Evolutionary conservation across 2,797 vertebrate species (phyloP).

Genomic region (Gorsachius magnificus): DNA sequence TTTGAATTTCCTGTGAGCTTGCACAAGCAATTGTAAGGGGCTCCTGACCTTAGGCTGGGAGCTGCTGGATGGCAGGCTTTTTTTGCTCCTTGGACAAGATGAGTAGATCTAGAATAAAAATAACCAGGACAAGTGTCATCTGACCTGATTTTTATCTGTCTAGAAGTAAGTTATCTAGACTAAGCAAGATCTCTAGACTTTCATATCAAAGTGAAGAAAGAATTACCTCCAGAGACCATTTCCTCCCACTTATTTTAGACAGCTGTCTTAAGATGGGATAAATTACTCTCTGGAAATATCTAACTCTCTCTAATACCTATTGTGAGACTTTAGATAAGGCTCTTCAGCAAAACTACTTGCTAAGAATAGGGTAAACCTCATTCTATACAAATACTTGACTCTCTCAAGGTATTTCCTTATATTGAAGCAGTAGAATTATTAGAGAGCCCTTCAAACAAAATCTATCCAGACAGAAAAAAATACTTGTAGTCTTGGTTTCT

Average conservation of each 20-base stretch:
- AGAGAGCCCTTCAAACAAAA: neutral
- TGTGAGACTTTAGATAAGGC: neutral
- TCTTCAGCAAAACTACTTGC: neutral
- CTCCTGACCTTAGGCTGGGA: neutral
- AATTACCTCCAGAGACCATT: neutral
- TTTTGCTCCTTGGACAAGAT: neutral
- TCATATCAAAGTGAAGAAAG: neutral
- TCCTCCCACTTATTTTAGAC: conserved; percentile 21
- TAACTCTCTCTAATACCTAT: neutral
- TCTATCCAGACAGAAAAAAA: neutral
- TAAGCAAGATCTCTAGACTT: neutral
- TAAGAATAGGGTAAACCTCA: neutral
- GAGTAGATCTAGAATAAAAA: neutral
- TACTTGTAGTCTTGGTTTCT: neutral
- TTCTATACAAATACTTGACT: neutral
- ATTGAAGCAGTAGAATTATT: neutral
- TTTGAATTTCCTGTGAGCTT: neutral
- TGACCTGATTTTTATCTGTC: neutral
- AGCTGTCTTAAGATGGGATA: conserved; percentile 7
- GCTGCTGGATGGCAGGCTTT: neutral
- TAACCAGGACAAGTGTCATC: neutral
- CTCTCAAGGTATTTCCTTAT: neutral
- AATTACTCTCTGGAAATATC: conserved; percentile 11
- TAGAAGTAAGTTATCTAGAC: neutral
- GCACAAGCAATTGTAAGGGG: neutral